Base-by-base conservation (phyloP, 2,113 vertebrate species). In the Garra rufa region DNA sequence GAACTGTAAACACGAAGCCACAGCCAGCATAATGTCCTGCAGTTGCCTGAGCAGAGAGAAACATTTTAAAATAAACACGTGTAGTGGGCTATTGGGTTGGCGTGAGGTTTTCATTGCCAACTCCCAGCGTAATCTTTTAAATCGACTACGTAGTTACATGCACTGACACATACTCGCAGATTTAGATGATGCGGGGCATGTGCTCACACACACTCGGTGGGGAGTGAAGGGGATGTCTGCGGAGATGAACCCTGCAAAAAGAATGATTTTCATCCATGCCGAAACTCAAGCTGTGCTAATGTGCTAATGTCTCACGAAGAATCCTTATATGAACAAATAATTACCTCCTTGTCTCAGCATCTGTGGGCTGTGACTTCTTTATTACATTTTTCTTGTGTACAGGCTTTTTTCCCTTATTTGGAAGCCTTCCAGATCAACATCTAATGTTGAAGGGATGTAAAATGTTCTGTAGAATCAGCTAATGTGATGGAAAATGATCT, bases 71-170 rank as follows among this genome's bases (percentile, higher is more conserved):
- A 81, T 81, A 79, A 81, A 83, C 70, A 83, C 5, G 10, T 65
- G 34, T 44, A 21, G n/a, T 38, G 65, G 74, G 38, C 41, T 24
- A 48, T 69, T 43, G 76, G 52, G 24, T 63, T n/a, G 10, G 19
- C 24, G 15, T 11, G n/a, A 26, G 17, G 77, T 77, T 52, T 73
- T 41, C 30, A 26, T 34, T 61, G 80, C 28, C 82, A 73, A 48
- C 19, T 70, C 63, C 9, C 17, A 73, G 24, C 6, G 6, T 46
- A 80, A 74, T 84, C 69, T 44, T 71, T 30, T 61, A 74, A 91
- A 90, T 90, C 90, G 89, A 90, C 93, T 91, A 92, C 91, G 90
- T 89, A 89, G 88, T 86, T 83, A 89, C 87, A 90, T 90, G 91
- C 87, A 91, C 88, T 55, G 8, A 28, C 41, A 76, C 79, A 87